Percentiles rank a stretch among this genome's conserved stretches.
phyloP scores from a whole-genome alignment of 92 coral and sea anemone species.

The Blastomussa wellsi region DNA sequence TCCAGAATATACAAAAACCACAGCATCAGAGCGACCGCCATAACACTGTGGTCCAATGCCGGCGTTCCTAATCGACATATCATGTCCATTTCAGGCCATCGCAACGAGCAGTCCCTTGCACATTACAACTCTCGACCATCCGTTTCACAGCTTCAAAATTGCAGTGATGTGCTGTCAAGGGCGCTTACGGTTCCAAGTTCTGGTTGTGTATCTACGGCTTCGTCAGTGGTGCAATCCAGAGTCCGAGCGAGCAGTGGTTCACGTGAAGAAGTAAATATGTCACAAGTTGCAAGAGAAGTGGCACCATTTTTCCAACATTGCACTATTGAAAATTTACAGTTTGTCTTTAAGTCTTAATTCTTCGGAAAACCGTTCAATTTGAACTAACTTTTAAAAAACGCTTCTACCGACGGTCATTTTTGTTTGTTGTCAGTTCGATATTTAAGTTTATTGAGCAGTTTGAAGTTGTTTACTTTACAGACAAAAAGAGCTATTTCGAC shows the following conservation, averaged over 20 bases:
- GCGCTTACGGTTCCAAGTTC: background rate
- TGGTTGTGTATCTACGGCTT: background rate
- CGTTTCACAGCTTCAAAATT: slow-evolving; percentile 11
- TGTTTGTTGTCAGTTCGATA: no score
- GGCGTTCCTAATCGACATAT: slow-evolving; percentile 13
- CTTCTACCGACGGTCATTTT: no score
- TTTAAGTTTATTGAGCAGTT: no score
- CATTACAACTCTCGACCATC: slow-evolving; percentile 31
- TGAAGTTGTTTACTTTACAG: no score
- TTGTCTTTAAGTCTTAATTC: no score
- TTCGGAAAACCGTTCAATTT: no score
- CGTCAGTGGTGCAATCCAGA: background rate
- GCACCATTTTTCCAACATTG: background rate
- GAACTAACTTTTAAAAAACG: no score
- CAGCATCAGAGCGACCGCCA: background rate
- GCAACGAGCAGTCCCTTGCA: no score
- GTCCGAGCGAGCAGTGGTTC: background rate
- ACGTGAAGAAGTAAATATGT: background rate
- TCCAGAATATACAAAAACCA: background rate
- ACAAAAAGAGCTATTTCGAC: no score
- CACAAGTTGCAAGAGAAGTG: background rate
- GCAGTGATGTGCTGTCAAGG: slow-evolving; percentile 31
- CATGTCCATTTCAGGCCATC: slow-evolving; percentile 14
- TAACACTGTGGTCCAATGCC: no score
- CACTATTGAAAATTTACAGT: no score